Conservation (phyloP, 2,888 invertebrate genomes). For the Diaperis boleti region DNA sequence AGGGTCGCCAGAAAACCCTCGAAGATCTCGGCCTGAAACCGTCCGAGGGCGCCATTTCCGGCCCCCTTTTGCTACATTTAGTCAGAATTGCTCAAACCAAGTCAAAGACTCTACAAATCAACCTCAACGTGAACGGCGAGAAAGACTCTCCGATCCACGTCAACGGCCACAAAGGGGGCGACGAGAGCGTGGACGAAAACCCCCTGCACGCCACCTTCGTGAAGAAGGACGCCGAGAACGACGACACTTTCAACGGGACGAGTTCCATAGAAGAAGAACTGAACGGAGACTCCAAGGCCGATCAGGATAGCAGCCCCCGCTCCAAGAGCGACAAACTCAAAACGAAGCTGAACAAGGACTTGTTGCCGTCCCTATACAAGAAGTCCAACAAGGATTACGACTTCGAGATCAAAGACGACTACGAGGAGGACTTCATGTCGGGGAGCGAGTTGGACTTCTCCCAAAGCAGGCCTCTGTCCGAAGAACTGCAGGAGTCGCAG, state of each 20-base stretch:
- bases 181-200: slow-evolving; percentile 21
- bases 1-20: slow-evolving; percentile 66
- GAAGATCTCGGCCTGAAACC: slow-evolving; percentile 58
- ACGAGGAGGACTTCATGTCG: slow-evolving; percentile 64
- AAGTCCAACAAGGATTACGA: slow-evolving; percentile 60
- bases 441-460: slow-evolving; percentile 44
- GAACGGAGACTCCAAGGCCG: slow-evolving; percentile 5
- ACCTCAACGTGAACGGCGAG: slow-evolving; percentile 47
- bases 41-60: slow-evolving; percentile 51
- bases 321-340: slow-evolving; percentile 56
- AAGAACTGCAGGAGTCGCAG: slow-evolving; percentile 15
- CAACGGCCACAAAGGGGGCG: too few relatives aligned
- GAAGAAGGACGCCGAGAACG: slow-evolving; percentile 41
- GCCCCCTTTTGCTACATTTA: slow-evolving; percentile 61
- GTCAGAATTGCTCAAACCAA: slow-evolving; percentile 58
- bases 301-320: slow-evolving; percentile 41
- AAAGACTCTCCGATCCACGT: slow-evolving; percentile 5
- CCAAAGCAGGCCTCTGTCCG: not conserved
- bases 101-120: slow-evolving; percentile 53
- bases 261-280: slow-evolving; percentile 58
- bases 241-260: slow-evolving; percentile 58
- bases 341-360: slow-evolving; percentile 57
- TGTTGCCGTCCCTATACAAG: slow-evolving; percentile 62
- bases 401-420: slow-evolving; percentile 60
- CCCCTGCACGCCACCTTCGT: not conserved